Evolutionary conservation across 2,113 vertebrate species (phyloP).

Genomic region (Crotalus viridis): DNA sequence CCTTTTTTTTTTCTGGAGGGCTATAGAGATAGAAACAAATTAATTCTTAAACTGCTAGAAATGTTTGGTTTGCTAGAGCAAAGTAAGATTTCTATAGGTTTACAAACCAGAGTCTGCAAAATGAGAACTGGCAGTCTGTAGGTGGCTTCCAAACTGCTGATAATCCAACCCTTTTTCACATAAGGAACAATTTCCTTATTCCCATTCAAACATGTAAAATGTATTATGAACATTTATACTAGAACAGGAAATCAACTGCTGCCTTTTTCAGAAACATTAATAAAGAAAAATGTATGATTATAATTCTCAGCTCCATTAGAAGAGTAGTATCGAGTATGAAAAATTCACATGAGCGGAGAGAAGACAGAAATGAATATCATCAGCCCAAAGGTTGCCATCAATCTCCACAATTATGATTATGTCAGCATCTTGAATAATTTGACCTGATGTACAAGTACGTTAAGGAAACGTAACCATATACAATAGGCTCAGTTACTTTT

Average conservation of each 20-base stretch:
- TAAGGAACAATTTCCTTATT: neutral
- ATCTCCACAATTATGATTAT: neutral
- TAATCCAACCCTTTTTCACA: neutral
- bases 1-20: neutral
- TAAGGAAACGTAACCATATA: neutral
- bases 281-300: neutral
- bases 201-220: neutral
- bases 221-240: neutral
- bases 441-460: neutral
- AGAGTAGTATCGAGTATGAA: neutral
- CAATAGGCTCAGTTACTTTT: neutral
- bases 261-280: neutral
- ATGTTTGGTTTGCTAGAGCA: neutral
- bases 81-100: neutral
- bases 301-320: neutral
- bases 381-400: neutral
- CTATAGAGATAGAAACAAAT: neutral
- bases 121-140: neutral
- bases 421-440: neutral
- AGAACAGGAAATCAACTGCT: neutral
- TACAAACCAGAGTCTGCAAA: neutral
- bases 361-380: neutral
- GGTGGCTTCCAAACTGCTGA: neutral
- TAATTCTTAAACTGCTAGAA: neutral
- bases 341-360: neutral